Evolutionary conservation across 2,797 vertebrate species (phyloP), one percentile per base, ranked within the genome.

Genomic region (Platalea minor): DNA sequence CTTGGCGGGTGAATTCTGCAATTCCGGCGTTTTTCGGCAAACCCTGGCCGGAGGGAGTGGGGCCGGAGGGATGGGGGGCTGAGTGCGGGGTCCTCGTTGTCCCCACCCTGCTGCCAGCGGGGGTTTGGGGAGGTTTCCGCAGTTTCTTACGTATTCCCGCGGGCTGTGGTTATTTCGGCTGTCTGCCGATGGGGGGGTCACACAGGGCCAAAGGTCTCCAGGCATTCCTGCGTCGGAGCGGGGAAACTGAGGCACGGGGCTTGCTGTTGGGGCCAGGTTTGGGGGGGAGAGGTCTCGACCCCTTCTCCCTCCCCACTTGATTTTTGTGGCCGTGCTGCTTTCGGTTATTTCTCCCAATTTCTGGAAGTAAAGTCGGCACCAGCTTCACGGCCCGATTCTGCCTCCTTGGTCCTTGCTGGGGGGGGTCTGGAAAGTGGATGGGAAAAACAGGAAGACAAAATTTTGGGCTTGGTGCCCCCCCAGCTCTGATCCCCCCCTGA

Each of bases 121-220:
- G n/a, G 57, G n/a, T 35, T 59, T 35, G 16, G 56, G 56, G n/a
- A 59, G 21, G 57, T 59, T 59, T 59, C 57, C 23, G 8, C 57
- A 24, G 57, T 59, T 35, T 25, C n/a, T 59, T 59, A 35, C 14
- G 3, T 35, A 25, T 35, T 35, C n/a, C 57, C 24, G n/a, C 24
- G 57, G n/a, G n/a, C 57, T 59, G n/a, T 35, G 57, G 57, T 59
- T 24, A 59, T 59, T 59, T 35, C 10, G 13, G 57, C 57, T 4
- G 23, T 59, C 56, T 35, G 56, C 56, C 10, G 21, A n/a, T 10
- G n/a, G 56, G 21, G 33, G 29, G 70, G 43, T 80, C 86, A n/a
- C 0, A 0, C 28, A 4, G 17, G 45, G 64, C 56, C 43, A 26
- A 14, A 83, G 74, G 35, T 51, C 43, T 86, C 3, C 0, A 2